phyloP scores from a whole-genome alignment of 2,888 invertebrate species.

The Pollenia griseotomentosa region DNA sequence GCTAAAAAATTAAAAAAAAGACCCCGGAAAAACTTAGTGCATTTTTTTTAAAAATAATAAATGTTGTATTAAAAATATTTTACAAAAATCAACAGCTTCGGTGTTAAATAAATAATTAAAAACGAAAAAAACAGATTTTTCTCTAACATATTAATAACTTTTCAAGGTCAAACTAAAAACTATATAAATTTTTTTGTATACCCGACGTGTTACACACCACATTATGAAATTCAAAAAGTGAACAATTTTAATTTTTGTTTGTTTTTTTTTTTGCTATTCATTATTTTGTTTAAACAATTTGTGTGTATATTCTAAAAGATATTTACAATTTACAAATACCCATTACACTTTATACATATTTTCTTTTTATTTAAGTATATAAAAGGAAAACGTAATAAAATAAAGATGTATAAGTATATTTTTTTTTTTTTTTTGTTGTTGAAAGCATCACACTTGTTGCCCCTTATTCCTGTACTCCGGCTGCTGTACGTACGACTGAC shows the following conservation, averaged over 20 bases:
- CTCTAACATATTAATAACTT: slow-evolving; percentile 57
- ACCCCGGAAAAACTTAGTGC: neutral
- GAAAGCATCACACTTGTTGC: slow-evolving; percentile 69
- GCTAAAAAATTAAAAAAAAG: slow-evolving; percentile 2
- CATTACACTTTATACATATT: neutral
- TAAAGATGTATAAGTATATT: too few species aligned
- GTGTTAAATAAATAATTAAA: slow-evolving; percentile 15
- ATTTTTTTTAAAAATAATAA: slow-evolving; percentile 13
- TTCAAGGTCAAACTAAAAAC: slow-evolving; percentile 65
- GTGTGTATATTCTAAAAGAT: neutral
- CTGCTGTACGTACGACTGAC: slow-evolving; percentile 16
- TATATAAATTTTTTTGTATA: slow-evolving; percentile 14
- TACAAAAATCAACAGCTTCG: slow-evolving; percentile 23
- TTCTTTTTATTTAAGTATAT: slow-evolving; percentile 4
- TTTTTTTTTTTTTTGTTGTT: slow-evolving; percentile 2
- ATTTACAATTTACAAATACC: slow-evolving; percentile 7
- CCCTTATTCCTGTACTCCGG: slow-evolving; percentile 57
- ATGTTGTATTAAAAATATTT: neutral
- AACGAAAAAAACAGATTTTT: slow-evolving; percentile 24
- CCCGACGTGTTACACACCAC: neutral
- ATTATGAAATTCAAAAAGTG: slow-evolving; percentile 54
- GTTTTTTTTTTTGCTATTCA: neutral
- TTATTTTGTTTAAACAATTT: slow-evolving; percentile 16
- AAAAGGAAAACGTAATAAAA: slow-evolving; percentile 44
- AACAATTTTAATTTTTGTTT: slow-evolving; percentile 19